phyloP scores from a whole-genome alignment of 2,113 vertebrate species.

The Arothron firmamentum region DNA sequence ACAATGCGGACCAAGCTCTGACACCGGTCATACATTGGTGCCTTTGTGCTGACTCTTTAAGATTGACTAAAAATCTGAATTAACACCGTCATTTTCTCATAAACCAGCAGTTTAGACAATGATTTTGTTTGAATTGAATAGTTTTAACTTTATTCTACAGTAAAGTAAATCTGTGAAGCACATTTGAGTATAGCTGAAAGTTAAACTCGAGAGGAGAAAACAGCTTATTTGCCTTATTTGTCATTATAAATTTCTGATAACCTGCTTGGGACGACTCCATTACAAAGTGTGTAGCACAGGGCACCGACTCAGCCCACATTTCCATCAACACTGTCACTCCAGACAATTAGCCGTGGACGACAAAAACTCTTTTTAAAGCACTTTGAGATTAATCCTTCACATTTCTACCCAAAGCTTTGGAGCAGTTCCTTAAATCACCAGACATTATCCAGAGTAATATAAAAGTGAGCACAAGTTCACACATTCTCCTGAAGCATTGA shows the following conservation, averaged over 20 bases:
- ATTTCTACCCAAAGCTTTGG: constrained; percentile 38
- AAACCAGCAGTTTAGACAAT: too few species aligned
- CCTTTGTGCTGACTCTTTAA: too few species aligned
- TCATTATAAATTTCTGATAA: constrained; percentile 2
- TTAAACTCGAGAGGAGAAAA: too few species aligned
- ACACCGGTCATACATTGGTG: too few species aligned
- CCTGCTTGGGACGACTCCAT: constrained; percentile 15
- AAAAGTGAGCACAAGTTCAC: constrained; percentile 7
- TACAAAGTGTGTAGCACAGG: neutral
- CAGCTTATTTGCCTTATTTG: too few species aligned
- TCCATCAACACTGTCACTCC: constrained; percentile 37
- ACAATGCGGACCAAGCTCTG: too few species aligned
- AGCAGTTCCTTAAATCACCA: constrained; percentile 19
- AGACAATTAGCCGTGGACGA: constrained; percentile 37
- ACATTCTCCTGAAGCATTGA: constrained; percentile 13
- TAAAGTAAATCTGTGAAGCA: too few species aligned
- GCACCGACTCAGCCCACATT: neutral
- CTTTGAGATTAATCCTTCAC: constrained; percentile 37
- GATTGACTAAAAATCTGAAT: too few species aligned
- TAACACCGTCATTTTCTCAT: too few species aligned
- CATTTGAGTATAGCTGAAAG: too few species aligned
- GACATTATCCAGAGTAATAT: constrained; percentile 25
- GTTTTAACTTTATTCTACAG: too few species aligned
- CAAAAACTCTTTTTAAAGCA: constrained; percentile 22
- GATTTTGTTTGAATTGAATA: too few species aligned